Evolutionary conservation across 2,797 vertebrate species (phyloP), one percentile per base, ranked within the genome.

Genomic region (Danio tinwini): DNA sequence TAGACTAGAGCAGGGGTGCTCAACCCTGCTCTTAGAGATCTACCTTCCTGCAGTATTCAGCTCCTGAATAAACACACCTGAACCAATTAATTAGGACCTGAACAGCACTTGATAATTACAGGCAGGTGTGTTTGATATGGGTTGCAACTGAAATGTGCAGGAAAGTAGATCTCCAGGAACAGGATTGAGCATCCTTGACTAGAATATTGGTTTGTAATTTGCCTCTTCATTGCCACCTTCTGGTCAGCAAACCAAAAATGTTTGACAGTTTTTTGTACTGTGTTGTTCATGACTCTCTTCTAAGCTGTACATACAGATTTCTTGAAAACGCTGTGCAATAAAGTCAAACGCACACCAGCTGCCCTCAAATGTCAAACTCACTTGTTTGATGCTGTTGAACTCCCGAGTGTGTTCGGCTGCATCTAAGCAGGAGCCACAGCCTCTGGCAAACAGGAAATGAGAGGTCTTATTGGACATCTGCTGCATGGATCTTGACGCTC

Each of bases 361-460:
- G 49, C 17, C 37, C 39, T 64, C 14, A 65, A 65, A 76, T 65
- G 61, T 21, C 63, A 64, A 76, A 61, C 55, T 53, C 10, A 5
- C 10, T 13, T 39, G 62, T 45, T 76, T 76, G 12, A 58, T 56
- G n/a, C 8, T 4, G n/a, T 52, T 63, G 40, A 52, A 75, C n/a
- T 40, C 29, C 7, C 13, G 37, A 39, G 7, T 49, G 64, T 47
- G 21, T 14, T n/a, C 0, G 37, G 12, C 50, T 55, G 61, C 12
- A 52, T 69, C 59, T 81, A 59, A 64, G 68, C 62, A 81, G 44
- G 71, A 73, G 77, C 65, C 61, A 65, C 55, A 42, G 53, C 56
- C 59, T 50, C 75, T 0, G 65, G 61, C 56, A 49, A 68, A 74
- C 77, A 85, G 82, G 82, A 88, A 86, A 86, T 83, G 70, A 83